A percentile compares a stretch with the other conserved stretches of the same genome.
Conservation (phyloP, 2,797 vertebrate genomes). For the Pseudotriccus pelzelni region DNA sequence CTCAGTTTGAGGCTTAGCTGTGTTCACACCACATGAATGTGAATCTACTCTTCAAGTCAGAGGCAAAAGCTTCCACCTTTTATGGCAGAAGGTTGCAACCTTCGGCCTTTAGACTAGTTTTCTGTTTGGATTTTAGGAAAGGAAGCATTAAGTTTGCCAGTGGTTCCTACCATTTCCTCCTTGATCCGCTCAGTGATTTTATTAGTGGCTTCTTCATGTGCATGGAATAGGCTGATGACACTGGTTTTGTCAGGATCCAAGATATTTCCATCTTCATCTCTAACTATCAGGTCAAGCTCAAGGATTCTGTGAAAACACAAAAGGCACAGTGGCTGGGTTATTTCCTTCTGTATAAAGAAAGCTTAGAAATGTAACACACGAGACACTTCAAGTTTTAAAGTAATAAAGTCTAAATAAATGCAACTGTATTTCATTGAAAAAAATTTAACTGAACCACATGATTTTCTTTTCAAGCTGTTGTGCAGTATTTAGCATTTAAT, state of each 20-base stretch:
- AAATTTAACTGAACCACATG: accelerated
- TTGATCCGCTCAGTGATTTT: conserved; percentile 94
- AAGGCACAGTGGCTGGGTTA: not conserved
- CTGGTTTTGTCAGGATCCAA: conserved; percentile 92
- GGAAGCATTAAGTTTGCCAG: not conserved
- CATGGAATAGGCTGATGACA: conserved; percentile 93
- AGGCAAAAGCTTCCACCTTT: not conserved
- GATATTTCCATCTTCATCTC: conserved; percentile 94
- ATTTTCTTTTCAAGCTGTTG: not conserved
- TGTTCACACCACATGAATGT: not conserved
- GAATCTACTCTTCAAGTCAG: not conserved
- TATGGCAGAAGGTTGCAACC: not conserved
- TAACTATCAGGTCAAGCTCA: conserved; percentile 91
- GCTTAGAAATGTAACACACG: accelerated
- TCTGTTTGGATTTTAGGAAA: not conserved
- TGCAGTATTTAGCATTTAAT: not conserved
- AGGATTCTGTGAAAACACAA: conserved; percentile 82
- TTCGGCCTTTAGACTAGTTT: not conserved
- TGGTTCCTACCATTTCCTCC: conserved; percentile 88
- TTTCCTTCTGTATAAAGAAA: not conserved
- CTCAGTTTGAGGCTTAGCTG: not conserved
- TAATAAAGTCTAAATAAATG: not conserved
- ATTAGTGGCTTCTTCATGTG: conserved; percentile 89
- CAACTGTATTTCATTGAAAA: not conserved
- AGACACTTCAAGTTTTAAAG: not conserved